Evolutionary conservation across 2,113 vertebrate species (phyloP).

Genomic region (Syrmaticus mikado): DNA sequence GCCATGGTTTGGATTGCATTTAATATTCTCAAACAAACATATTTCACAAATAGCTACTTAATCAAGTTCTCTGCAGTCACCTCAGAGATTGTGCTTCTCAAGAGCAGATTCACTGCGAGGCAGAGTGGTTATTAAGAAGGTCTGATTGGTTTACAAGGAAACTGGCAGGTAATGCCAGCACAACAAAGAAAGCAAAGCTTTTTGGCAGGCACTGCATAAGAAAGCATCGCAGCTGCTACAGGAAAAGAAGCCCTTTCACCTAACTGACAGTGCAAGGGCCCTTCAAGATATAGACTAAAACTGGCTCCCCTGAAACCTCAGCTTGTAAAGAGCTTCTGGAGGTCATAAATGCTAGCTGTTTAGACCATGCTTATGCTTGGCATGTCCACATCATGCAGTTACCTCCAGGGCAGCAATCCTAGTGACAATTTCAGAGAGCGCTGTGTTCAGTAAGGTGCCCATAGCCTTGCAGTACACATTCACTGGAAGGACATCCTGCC

Average conservation of each 20-base stretch:
- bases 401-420: conserved; percentile 93
- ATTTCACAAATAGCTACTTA: not conserved
- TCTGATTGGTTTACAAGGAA: not conserved
- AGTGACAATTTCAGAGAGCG: conserved; percentile 85
- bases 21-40: not conserved
- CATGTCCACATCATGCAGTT: fast-evolving
- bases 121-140: not conserved
- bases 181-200: not conserved
- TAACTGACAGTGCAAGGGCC: not conserved
- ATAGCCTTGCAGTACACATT: conserved; percentile 95
- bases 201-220: not conserved
- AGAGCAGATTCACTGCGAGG: not conserved
- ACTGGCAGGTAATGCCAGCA: not conserved
- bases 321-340: not conserved
- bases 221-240: not conserved
- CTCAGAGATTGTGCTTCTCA: not conserved
- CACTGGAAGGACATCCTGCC: conserved; percentile 95
- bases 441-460: conserved; percentile 91
- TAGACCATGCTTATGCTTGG: not conserved
- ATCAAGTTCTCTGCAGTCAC: not conserved
- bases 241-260: not conserved
- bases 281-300: not conserved
- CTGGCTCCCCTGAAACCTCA: not conserved
- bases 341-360: not conserved
- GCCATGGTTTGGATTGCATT: not conserved